Evolutionary conservation across 2,888 invertebrate species (phyloP).

Genomic region (Drosophila colorata): DNA sequence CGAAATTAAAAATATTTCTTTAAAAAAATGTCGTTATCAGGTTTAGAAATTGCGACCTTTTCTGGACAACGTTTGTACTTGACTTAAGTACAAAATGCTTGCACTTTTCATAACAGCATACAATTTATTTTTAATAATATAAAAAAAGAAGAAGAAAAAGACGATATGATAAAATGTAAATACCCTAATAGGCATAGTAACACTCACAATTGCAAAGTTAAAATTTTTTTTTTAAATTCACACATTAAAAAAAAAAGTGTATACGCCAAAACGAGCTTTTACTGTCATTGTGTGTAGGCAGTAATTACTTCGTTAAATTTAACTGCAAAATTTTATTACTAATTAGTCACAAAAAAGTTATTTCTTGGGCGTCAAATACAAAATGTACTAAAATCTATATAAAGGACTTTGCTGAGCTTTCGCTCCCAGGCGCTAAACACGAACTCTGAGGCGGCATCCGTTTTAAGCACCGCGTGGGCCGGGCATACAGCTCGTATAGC

Average conservation of each 20-base stretch:
- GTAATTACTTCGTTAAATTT: conserved; percentile 5
- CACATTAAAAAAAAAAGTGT: no score
- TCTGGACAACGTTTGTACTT: neutral
- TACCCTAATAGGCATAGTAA: no score
- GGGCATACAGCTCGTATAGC: neutral
- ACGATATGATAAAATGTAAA: no score
- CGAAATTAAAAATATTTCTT: no score
- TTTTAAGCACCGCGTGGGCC: conserved; percentile 16
- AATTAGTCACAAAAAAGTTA: neutral
- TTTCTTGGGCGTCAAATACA: neutral
- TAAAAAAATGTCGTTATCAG: neutral
- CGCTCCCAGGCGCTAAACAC: neutral
- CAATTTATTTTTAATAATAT: no score
- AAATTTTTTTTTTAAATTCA: no score
- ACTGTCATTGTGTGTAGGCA: neutral
- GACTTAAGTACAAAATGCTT: no score
- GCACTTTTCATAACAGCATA: neutral
- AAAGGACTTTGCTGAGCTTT: neutral
- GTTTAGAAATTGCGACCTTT: neutral
- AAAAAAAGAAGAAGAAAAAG: no score
- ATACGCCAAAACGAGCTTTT: neutral
- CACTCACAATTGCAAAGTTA: no score
- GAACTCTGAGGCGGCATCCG: neutral
- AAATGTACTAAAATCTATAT: neutral
- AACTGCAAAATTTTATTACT: neutral